These are phyloP conservation scores for Rhinogobio ventralis DNA, from an alignment of 2,797 vertebrate species.

Conservation along the genomic window DNA sequence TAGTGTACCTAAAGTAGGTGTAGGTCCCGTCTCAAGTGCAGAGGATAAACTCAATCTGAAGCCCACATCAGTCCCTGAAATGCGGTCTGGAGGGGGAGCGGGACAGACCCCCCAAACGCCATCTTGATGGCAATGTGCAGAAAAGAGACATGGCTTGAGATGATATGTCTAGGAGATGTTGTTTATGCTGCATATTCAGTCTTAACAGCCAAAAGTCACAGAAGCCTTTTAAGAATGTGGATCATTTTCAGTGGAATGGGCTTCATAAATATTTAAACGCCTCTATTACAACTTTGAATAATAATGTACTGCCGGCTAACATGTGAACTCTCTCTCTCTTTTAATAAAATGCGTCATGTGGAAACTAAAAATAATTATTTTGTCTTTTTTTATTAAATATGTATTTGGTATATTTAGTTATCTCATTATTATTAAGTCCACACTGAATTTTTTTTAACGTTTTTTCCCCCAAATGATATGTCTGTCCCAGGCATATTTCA, in stretches of 20 bases:
- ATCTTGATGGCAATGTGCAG: conserved; percentile 45
- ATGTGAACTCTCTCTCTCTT: conserved; percentile 19
- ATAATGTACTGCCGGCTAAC: not conserved
- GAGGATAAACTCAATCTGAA: conserved; percentile 15
- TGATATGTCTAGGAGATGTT: not conserved
- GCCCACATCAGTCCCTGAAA: not conserved
- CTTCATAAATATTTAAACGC: conserved; percentile 13
- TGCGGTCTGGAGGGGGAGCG: conserved; percentile 34
- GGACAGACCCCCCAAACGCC: conserved; percentile 30
- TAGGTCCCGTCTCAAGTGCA: conserved; percentile 12
- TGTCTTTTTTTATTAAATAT: not conserved
- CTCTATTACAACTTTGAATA: not conserved
- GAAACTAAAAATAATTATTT: not conserved
- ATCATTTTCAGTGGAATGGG: not conserved
- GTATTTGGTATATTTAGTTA: not conserved
- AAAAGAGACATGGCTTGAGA: not conserved
- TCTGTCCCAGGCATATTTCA: not conserved
- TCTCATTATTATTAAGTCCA: not conserved
- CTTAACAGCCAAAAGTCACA: not conserved
- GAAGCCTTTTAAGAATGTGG: conserved; percentile 6
- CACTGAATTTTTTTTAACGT: not conserved
- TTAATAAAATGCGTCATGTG: conserved; percentile 22
- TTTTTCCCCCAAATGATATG: not conserved
- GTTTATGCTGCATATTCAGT: conserved; percentile 30
- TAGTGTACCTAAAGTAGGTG: not conserved